Conservation (phyloP, 92 coral and sea anemone genomes). For the Hydrozoanthus gracilis region DNA sequence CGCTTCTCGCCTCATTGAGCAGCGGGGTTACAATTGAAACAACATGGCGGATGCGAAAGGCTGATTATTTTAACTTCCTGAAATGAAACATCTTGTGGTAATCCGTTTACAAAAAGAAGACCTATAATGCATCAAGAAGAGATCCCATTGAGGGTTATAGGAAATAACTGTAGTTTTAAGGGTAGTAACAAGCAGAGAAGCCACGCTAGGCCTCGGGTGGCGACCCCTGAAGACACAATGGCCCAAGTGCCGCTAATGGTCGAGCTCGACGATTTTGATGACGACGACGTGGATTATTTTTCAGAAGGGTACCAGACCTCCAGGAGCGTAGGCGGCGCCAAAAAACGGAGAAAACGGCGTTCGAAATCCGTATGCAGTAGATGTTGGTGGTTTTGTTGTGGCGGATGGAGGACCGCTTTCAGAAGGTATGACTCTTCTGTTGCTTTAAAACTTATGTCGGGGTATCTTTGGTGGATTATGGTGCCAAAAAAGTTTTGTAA, state of each 20-base stretch:
- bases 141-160: conserved; percentile 69
- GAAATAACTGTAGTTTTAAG: conserved; percentile 24
- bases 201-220: conserved; percentile 39
- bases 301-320: conserved; percentile 92
- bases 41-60: conserved; percentile 44
- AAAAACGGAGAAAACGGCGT: conserved; percentile 67
- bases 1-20: conserved; percentile 18
- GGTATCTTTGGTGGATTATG: not conserved
- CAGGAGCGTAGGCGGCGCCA: conserved; percentile 63
- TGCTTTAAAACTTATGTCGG: not conserved
- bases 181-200: conserved; percentile 33
- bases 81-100: conserved; percentile 2
- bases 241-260: conserved; percentile 88
- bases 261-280: conserved; percentile 71
- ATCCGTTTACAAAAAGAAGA: not conserved
- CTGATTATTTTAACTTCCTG: not conserved
- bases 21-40: conserved; percentile 36
- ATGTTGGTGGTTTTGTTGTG: conserved; percentile 81
- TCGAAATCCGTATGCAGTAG: conserved; percentile 71
- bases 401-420: conserved; percentile 67
- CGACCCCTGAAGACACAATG: conserved; percentile 55
- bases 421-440: conserved; percentile 28
- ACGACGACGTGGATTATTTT: conserved; percentile 81
- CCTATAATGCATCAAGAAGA: conserved; percentile 78
- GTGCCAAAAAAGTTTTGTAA: not conserved